Evolutionary conservation across 35 echinoderm and acorn worm genomes (phyloP).

Genomic region (Apostichopus californicus): DNA sequence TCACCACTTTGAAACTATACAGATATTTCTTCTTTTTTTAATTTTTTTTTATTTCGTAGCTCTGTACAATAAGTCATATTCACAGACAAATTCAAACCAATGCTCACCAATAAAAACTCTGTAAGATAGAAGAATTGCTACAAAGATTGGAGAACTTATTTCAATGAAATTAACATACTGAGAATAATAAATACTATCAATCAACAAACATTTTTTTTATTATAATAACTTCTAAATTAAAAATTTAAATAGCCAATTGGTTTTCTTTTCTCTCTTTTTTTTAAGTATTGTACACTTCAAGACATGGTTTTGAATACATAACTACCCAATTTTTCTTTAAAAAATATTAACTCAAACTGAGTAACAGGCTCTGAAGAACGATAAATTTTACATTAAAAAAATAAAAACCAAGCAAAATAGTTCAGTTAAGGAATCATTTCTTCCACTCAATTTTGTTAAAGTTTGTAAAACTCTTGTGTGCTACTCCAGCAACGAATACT

Average conservation of each 20-base stretch:
- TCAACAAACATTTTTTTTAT: not conserved
- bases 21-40: no score
- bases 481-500: no score
- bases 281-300: not conserved
- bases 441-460: not conserved
- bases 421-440: not conserved
- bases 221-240: not conserved
- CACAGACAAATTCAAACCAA: not conserved
- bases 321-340: not conserved
- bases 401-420: not conserved
- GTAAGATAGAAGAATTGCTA: not conserved
- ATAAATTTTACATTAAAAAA: not conserved
- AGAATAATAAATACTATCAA: not conserved
- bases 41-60: not conserved
- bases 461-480: no score
- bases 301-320: not conserved
- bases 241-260: not conserved
- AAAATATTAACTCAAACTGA: not conserved
- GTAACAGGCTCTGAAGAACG: not conserved
- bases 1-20: no score
- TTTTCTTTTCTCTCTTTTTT: not conserved
- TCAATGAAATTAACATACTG: not conserved
- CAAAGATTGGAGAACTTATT: not conserved
- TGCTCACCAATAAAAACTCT: not conserved
- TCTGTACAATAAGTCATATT: not conserved